Base-by-base conservation (phyloP, 53 echinoderm and acorn worm species). In the Temnopleurus reevesii region DNA sequence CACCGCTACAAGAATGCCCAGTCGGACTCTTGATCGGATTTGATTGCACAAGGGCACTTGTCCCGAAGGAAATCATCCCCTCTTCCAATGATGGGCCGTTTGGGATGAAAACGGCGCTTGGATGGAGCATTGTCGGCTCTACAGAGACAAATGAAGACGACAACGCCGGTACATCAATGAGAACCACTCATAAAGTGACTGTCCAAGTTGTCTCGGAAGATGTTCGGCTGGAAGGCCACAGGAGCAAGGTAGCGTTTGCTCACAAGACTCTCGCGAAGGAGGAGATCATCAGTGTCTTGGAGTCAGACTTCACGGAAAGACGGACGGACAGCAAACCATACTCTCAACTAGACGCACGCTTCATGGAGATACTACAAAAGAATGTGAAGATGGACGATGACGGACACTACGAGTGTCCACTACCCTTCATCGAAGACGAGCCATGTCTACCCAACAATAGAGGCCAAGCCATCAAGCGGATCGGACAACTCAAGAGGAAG, bases 91-190 rank as follows among this genome's bases (percentile, higher is more conserved):
- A 88, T 25, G 90, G 61, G 15, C 93, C 93, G 2, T 93, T 55
- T 91, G 91, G 90, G 4, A 77, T 79, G 47, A 47, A 53, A 27
- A 93, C 90, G 24, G 89, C 81, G 33, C 84, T 93, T 21, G 93
- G 93, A 25, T 93, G 93, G 93, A 89, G 93, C 28, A 86, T 93
- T 21, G 81, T 93, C 4, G 91, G 93, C 24, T 65, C 89, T 58
- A 31, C 18, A 5, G 85, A 76, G 25, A 47, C 44, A 15, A 63
- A 83, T 34, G 30, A 91, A 12, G 82, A 51, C 17, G 92, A 86
- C 89, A 17, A 76, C 59, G 54, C 71, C 51, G 53, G 89, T 83
- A 59, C 57, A 44, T 60, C 45, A 31, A 85, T 84, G 10, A 77
- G 92, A 44, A 35, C 63, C 41, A 38, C 82, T 54, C 88, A 91